Base-by-base conservation (phyloP, 1,140 invertebrate genomes). In the Drosophila subobscura region DNA sequence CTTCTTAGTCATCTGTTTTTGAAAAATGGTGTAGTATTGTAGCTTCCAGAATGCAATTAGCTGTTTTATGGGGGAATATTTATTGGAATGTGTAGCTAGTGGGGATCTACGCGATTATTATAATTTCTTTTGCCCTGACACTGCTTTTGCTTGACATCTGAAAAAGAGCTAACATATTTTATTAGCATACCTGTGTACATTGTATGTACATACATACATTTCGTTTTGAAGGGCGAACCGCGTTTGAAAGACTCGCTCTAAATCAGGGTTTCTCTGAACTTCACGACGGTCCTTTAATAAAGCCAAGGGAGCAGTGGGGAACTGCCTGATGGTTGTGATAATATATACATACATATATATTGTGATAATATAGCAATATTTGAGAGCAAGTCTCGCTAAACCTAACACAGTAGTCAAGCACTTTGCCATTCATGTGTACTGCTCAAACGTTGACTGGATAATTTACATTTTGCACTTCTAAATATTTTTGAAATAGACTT, bases 401-500 rank as follows among this genome's bases (percentile, higher is more conserved):
- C 76, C 84, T 79, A 50, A 55, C 41, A 54, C 65, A 85, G 76
- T 79, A 58, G 66, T 63, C 41, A 22, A 50, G 51, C 60, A 63
- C 57, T 79, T 79, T 66, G 72, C 72, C 72, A 14, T 22, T 8
- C 20, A 8, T 46, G 20, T 52, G 40, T 29, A 27, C n/a, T 41
- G 14, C 58, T 67, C 73, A 77, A 64, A 79, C 55, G 65, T 65
- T 51, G 58, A 44, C 63, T 44, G 59, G 49, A 84, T 85, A 84
- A 84, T 84, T 84, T 76, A 75, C 76, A 63, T 85, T 85, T 86
- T 80, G 81, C 81, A 77, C 85, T 85, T 80, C 70, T 67, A 77
- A 85, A 85, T 80, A 85, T 72, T 71, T 77, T 85, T 85, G 71
- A 80, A 85, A 86, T 85, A 85, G 77, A 86, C 81, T 85, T 85